phyloP scores from a whole-genome alignment of 2,797 vertebrate species.

The Phoxinus dragarum region DNA sequence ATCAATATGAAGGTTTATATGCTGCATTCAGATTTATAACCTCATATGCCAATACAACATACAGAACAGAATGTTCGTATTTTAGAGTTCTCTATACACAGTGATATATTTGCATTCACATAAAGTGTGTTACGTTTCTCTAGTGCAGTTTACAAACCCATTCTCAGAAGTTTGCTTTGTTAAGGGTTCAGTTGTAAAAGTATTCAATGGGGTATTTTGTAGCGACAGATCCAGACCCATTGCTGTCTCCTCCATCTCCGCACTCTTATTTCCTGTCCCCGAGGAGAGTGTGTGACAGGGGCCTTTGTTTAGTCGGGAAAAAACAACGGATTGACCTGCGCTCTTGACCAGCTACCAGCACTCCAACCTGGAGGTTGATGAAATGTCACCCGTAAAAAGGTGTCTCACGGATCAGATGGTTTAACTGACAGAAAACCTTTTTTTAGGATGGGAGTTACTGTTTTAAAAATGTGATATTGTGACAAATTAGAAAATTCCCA shows the following conservation, averaged over 20 bases:
- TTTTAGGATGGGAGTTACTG: background rate
- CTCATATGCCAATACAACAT: background rate
- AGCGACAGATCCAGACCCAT: slow-evolving; percentile 43
- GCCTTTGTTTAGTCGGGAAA: slow-evolving; percentile 54
- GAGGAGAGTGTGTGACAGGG: slow-evolving; percentile 34
- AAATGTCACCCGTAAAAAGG: slow-evolving; percentile 46
- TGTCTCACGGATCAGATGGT: slow-evolving; percentile 32
- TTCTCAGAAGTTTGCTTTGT: slow-evolving; percentile 13
- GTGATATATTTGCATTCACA: background rate
- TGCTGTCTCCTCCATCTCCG: slow-evolving; percentile 42
- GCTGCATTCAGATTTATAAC: background rate
- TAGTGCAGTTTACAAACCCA: slow-evolving; percentile 16
- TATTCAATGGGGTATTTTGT: slow-evolving; percentile 35
- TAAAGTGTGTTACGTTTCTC: background rate
- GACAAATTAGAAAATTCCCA: background rate
- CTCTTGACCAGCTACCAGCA: slow-evolving; percentile 32
- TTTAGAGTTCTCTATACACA: background rate
- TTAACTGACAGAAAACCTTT: slow-evolving; percentile 24
- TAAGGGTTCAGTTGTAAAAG: slow-evolving; percentile 21
- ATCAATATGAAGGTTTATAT: background rate
- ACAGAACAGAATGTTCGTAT: background rate
- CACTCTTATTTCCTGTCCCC: slow-evolving; percentile 39
- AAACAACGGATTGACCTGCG: slow-evolving; percentile 46
- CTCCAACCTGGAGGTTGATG: slow-evolving; percentile 37
- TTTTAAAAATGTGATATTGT: background rate